A percentile compares a stretch with the other conserved stretches of the same genome.
Evolutionary conservation across 2,797 vertebrate genomes (phyloP).

Genomic region (Protonibea diacanthus): DNA sequence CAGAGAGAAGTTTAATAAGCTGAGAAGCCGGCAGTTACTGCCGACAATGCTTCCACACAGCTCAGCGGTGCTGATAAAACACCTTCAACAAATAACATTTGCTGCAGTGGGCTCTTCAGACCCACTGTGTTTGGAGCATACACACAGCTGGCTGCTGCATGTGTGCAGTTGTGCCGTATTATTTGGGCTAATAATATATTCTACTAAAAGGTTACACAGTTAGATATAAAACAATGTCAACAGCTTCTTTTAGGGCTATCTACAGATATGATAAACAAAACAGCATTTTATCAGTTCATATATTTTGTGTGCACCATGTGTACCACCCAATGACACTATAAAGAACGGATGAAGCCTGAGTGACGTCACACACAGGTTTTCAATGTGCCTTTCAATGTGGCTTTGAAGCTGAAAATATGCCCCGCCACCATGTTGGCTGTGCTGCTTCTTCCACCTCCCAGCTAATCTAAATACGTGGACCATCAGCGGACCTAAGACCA

Average conservation of each 20-base stretch:
- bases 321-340: background rate
- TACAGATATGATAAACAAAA: background rate
- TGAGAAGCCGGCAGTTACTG: slow-evolving; percentile 77
- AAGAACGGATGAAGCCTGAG: too few species aligned
- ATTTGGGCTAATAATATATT: slow-evolving; percentile 22
- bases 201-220: slow-evolving; percentile 2
- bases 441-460: too few species aligned
- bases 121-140: slow-evolving; percentile 39
- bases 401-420: too few species aligned
- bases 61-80: slow-evolving; percentile 84
- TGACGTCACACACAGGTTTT: too few species aligned
- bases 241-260: background rate
- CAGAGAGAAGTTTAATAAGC: slow-evolving; percentile 88
- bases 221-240: background rate
- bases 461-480: too few species aligned
- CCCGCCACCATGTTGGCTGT: too few species aligned
- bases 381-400: too few species aligned
- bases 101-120: slow-evolving; percentile 74
- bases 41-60: slow-evolving; percentile 76
- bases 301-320: background rate
- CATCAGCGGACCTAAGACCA: too few species aligned
- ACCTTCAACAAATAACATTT: slow-evolving; percentile 85
- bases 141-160: slow-evolving; percentile 45
- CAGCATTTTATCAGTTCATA: background rate
- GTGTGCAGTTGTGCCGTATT: slow-evolving; percentile 22